A percentile compares a stretch with the other conserved stretches of the same genome.
Conservation (phyloP, 2,888 invertebrate genomes). For the Apamea crenata region DNA sequence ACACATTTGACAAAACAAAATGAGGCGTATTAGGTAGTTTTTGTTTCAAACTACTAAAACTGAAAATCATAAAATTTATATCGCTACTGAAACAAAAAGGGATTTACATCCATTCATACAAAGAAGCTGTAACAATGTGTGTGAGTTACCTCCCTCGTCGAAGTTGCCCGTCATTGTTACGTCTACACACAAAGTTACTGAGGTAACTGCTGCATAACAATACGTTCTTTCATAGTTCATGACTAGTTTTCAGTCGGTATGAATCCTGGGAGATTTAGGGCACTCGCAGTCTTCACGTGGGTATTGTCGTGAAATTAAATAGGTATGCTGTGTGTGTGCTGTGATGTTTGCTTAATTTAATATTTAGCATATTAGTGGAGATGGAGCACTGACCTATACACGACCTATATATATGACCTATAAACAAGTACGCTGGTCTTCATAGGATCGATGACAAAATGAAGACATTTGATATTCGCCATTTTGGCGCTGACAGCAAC, state of each 20-base stretch:
- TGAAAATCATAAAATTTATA: conserved; percentile 17
- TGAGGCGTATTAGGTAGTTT: background rate
- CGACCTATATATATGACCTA: no score
- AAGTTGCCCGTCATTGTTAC: conserved; percentile 45
- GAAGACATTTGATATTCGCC: no score
- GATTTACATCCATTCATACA: conserved; percentile 35
- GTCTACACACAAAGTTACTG: conserved; percentile 27
- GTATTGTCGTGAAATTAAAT: conserved; percentile 2
- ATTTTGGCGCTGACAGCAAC: no score
- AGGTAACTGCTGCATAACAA: conserved; percentile 23
- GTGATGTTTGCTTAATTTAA: background rate
- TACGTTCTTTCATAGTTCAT: conserved; percentile 44
- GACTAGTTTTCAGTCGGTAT: conserved; percentile 5
- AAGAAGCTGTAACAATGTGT: conserved; percentile 47
- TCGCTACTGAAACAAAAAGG: background rate
- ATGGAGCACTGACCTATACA: no score
- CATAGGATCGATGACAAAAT: no score
- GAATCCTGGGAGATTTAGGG: background rate
- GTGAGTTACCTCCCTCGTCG: conserved; percentile 18
- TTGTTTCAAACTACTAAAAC: conserved; percentile 35
- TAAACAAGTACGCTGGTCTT: no score
- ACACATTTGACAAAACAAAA: background rate
- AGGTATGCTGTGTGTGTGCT: background rate
- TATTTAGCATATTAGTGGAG: background rate
- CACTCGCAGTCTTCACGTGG: background rate